These are phyloP conservation scores for Ylistrum balloti DNA, from an alignment of 1,140 invertebrate species.

Conservation along the genomic window DNA sequence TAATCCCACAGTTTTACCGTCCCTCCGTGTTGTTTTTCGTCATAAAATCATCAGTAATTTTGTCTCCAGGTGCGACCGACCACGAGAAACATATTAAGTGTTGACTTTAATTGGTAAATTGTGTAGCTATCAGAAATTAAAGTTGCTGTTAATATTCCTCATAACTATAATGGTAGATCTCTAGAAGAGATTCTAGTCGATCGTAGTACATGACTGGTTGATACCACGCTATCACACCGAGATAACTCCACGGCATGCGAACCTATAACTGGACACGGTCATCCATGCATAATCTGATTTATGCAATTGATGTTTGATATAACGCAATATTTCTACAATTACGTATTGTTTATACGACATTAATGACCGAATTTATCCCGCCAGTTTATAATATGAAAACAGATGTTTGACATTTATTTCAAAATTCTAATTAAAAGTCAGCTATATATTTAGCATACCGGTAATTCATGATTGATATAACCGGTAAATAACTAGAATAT, in stretches of 20 bases:
- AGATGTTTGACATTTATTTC: slow-evolving; percentile 29
- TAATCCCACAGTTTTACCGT: slow-evolving; percentile 16
- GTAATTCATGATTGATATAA: background rate
- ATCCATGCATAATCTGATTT: slow-evolving; percentile 7
- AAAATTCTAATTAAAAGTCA: background rate
- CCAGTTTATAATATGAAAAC: background rate
- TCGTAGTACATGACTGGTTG: background rate
- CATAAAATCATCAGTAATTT: slow-evolving; percentile 20
- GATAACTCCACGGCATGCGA: background rate
- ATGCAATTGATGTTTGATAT: slow-evolving; percentile 35
- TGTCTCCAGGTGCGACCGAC: slow-evolving; percentile 29
- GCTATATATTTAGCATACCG: slow-evolving; percentile 19
- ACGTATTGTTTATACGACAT: slow-evolving; percentile 29
- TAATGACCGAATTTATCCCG: background rate
- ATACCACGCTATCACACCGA: background rate
- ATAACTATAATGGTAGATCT: slow-evolving; percentile 15
- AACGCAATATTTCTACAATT: slow-evolving; percentile 8
- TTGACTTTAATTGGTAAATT: slow-evolving; percentile 40
- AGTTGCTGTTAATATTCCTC: slow-evolving; percentile 34
- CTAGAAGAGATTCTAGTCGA: background rate
- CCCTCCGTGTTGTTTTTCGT: slow-evolving; percentile 33
- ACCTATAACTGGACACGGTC: slow-evolving; percentile 15
- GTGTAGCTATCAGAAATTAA: slow-evolving; percentile 39
- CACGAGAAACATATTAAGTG: slow-evolving; percentile 27
- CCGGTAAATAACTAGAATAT: background rate